A percentile compares a stretch with the other conserved stretches of the same genome.
Evolutionary conservation across 2,888 invertebrate species (phyloP).

Genomic region (Apotomis turbidana): DNA sequence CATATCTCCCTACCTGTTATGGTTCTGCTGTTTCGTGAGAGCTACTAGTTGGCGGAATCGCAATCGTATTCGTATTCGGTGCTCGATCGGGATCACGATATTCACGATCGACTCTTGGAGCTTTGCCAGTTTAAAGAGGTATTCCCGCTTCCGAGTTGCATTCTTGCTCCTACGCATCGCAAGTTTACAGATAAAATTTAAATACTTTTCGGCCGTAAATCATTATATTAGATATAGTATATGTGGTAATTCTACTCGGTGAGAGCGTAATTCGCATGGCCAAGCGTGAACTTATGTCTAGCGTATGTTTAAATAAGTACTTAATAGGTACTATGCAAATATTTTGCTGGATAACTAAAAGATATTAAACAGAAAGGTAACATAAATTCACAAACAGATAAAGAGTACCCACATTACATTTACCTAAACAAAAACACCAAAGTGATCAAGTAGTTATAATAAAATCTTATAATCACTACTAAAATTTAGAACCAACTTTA

Average conservation of each 20-base stretch:
- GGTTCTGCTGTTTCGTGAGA: conserved; percentile 19
- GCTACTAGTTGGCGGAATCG: neutral
- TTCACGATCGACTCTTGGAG: conserved; percentile 60
- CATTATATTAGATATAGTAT: neutral
- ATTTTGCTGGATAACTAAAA: too few species aligned
- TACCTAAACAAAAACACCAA: neutral
- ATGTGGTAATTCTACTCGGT: too few species aligned
- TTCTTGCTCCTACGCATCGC: conserved; percentile 55
- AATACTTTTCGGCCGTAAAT: conserved; percentile 8
- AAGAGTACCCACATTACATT: too few species aligned
- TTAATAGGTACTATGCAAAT: too few species aligned
- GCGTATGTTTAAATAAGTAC: too few species aligned
- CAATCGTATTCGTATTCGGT: neutral
- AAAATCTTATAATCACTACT: neutral
- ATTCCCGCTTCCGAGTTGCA: conserved; percentile 75
- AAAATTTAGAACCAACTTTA: neutral
- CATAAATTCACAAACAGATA: too few species aligned
- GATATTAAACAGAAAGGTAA: too few species aligned
- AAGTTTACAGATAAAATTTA: conserved; percentile 23
- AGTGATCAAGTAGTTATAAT: too few species aligned
- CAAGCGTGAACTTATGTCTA: too few species aligned
- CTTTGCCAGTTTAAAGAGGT: conserved; percentile 62
- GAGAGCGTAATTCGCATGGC: too few species aligned
- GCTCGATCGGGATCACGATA: conserved; percentile 49
- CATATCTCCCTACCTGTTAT: conserved; percentile 20